These are phyloP conservation scores for Polyodon spathula DNA, from an alignment of 2,113 vertebrate species.

Conservation along the genomic window DNA sequence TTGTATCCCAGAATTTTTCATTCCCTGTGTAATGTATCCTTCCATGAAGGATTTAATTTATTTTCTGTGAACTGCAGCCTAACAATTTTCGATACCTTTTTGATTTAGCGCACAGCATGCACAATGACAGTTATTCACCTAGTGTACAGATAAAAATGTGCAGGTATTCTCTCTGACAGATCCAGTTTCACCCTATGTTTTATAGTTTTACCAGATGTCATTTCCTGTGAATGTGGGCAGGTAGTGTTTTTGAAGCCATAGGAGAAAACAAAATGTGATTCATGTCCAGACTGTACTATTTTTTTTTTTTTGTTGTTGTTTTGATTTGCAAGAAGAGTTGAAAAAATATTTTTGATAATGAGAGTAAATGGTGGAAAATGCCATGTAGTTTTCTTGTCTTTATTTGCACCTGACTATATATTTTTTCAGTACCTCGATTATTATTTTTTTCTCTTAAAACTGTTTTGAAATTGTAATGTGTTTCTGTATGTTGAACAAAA, in stretches of 20 bases:
- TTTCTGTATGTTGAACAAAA: constrained; percentile 65
- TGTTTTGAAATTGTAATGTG: constrained; percentile 61
- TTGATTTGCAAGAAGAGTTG: constrained; percentile 80
- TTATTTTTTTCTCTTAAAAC: constrained; percentile 60
- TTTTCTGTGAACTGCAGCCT: not conserved
- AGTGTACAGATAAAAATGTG: constrained; percentile 45
- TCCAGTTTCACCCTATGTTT: constrained; percentile 63
- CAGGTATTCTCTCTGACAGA: constrained; percentile 51
- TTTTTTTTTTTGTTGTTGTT: constrained; percentile 39
- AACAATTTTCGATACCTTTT: constrained; percentile 14
- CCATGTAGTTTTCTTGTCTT: constrained; percentile 76
- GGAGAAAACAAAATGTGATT: constrained; percentile 69
- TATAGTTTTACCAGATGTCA: constrained; percentile 72
- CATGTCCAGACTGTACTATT: constrained; percentile 66
- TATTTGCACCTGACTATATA: constrained; percentile 47
- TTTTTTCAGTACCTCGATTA: constrained; percentile 49
- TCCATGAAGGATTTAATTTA: constrained; percentile 18
- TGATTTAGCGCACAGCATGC: constrained; percentile 68
- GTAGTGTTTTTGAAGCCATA: constrained; percentile 83
- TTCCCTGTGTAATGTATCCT: not conserved
- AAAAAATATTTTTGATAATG: constrained; percentile 92
- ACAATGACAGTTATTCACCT: constrained; percentile 60
- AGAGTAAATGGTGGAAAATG: constrained; percentile 78
- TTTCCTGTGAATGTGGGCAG: constrained; percentile 72
- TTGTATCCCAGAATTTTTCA: constrained; percentile 3